phyloP scores from a whole-genome alignment of 2,797 vertebrate genomes.

The Nothura maculosa region DNA sequence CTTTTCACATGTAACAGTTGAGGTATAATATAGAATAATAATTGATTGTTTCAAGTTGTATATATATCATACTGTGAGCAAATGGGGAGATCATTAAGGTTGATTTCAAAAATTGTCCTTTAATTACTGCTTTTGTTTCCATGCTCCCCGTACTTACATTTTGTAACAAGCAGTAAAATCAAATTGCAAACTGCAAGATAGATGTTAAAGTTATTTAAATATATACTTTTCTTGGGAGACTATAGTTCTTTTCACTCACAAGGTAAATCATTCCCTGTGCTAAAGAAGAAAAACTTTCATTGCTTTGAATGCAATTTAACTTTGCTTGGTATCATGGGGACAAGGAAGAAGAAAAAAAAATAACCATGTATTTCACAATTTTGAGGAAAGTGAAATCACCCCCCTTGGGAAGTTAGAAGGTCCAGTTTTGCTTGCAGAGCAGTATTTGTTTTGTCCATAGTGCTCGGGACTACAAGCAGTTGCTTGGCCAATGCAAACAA shows the following conservation, averaged over 20 bases:
- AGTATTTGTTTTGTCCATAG: constrained; percentile 45
- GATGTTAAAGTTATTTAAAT: neutral
- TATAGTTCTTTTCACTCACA: neutral
- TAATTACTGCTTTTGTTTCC: neutral
- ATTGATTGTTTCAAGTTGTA: neutral
- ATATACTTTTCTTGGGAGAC: neutral
- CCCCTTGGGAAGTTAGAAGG: constrained; percentile 43
- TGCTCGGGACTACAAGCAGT: constrained; percentile 13
- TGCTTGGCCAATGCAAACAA: constrained; percentile 23
- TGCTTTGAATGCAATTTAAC: neutral
- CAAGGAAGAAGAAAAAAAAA: constrained; percentile 42
- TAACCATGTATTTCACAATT: constrained; percentile 53
- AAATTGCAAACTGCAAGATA: neutral
- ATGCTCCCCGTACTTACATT: neutral
- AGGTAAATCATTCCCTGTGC: neutral
- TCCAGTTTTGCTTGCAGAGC: constrained; percentile 15
- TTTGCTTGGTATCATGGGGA: neutral
- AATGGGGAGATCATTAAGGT: neutral
- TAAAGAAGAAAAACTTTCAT: neutral
- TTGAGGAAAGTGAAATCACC: constrained; percentile 55
- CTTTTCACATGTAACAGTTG: neutral
- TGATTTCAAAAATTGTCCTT: neutral
- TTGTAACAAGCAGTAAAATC: neutral
- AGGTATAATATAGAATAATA: neutral
- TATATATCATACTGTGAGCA: neutral